These are phyloP conservation scores for Cynopterus sphinx DNA, from an alignment of 2,797 vertebrate species.

Conservation along the genomic window DNA sequence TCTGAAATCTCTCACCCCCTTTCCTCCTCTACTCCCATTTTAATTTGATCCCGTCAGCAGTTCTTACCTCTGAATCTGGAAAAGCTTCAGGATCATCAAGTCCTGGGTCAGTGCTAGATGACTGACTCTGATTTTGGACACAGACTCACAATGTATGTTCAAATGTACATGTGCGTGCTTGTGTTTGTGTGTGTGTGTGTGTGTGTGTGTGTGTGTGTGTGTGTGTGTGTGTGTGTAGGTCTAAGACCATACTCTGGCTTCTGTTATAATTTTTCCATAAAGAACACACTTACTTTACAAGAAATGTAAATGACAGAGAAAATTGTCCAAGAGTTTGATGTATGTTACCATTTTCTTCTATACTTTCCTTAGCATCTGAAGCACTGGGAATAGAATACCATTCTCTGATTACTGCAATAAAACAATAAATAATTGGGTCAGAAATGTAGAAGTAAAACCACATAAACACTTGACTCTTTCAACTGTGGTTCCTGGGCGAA, in stretches of 20 bases:
- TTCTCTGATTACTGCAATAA: slow-evolving; percentile 28
- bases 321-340: rapidly evolving
- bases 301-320: not conserved
- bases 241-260: not conserved
- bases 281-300: slow-evolving; percentile 10
- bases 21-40: not conserved
- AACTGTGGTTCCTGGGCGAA: not conserved
- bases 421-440: not conserved
- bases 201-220: no score
- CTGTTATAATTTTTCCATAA: not conserved
- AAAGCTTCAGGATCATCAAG: not conserved
- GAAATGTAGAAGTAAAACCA: not conserved
- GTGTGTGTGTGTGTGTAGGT: not conserved
- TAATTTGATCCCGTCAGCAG: not conserved
- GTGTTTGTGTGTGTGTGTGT: no score
- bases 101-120: no score
- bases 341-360: not conserved
- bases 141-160: not conserved
- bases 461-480: not conserved
- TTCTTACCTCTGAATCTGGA: not conserved
- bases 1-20: not conserved
- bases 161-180: no score
- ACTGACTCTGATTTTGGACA: not conserved
- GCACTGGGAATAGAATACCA: slow-evolving; percentile 52
- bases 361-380: not conserved